These are phyloP conservation scores for Donacobius atricapilla DNA, from an alignment of 2,113 vertebrate species.

Conservation along the genomic window DNA sequence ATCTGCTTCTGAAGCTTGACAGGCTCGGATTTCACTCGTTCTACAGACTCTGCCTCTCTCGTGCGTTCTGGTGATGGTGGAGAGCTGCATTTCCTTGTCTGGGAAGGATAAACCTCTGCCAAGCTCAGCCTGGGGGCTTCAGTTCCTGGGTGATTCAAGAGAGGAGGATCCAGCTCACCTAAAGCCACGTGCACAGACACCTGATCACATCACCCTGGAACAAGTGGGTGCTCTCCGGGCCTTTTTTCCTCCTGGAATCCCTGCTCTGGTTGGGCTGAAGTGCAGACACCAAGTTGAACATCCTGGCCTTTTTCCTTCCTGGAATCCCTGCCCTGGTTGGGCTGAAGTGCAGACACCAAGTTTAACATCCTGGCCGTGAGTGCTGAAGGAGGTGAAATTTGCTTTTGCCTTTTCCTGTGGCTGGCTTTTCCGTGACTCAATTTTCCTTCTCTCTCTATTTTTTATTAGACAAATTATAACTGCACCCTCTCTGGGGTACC, in stretches of 20 bases:
- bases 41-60: background rate
- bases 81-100: background rate
- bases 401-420: background rate
- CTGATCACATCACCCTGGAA: background rate
- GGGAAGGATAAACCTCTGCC: background rate
- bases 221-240: background rate
- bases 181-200: fast-evolving
- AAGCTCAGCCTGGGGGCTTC: background rate
- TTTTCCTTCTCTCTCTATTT: background rate
- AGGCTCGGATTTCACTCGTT: background rate
- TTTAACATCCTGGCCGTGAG: background rate
- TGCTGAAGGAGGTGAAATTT: background rate
- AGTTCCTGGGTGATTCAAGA: background rate
- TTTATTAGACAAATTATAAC: background rate
- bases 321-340: background rate
- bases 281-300: fast-evolving
- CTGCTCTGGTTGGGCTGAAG: background rate
- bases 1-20: background rate
- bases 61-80: background rate
- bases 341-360: background rate
- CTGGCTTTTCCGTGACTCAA: background rate
- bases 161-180: background rate
- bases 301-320: background rate
- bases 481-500: background rate
- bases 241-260: background rate